Evolutionary conservation across 2,888 invertebrate species (phyloP), one percentile per base, ranked within the genome.

Genomic region (Buathra laborator): DNA sequence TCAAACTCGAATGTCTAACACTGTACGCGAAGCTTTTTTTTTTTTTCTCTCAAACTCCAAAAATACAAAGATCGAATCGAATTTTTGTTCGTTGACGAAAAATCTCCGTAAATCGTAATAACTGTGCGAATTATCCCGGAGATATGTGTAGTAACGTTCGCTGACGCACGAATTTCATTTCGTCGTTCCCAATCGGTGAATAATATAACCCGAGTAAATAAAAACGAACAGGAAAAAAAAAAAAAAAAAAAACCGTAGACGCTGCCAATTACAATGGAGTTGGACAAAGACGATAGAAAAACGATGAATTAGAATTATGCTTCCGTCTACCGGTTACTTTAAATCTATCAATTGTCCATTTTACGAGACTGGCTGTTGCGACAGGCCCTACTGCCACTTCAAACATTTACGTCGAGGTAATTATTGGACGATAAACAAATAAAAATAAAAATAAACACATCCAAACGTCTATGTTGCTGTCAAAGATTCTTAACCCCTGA

Each of bases 381-480:
- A 97, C 89, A 95, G 99, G 90, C 98, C 98, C 29, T 98, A 98
- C 94, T 99, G 99, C 94, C 98, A 98, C 94, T 99, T 97, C 94
- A 96, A 97, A 92, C 99, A 99, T 94, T 95, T 96, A 88, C 97
- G 96, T 91, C 97, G 96, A 95, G 97, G 97, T 95, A 91, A 89
- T 66, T 68, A 64, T 68, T 5, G 43, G 14, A 12, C 14, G 12
- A 64, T 51, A 7, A 3, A 37, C 14, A 6, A 48, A 24, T 24
- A 24, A 24, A 24, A 24, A 24, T 24, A 24, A 24, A 24, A 74
- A 62, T 10, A 64, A 59, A 53, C 37, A 72, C n/a, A 7, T 9
- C 37, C 37, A 37, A 37, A 37, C 10, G 53, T 16, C 43, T 7
- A 14, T 64, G 44, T 29, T 16, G 37, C 71, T 70, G 48, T 83